Percentiles rank a stretch among this genome's conserved stretches.
These are phyloP conservation scores for Hemiscyllium ocellatum DNA, from an alignment of 2,113 vertebrate genomes.

Conservation along the genomic window DNA sequence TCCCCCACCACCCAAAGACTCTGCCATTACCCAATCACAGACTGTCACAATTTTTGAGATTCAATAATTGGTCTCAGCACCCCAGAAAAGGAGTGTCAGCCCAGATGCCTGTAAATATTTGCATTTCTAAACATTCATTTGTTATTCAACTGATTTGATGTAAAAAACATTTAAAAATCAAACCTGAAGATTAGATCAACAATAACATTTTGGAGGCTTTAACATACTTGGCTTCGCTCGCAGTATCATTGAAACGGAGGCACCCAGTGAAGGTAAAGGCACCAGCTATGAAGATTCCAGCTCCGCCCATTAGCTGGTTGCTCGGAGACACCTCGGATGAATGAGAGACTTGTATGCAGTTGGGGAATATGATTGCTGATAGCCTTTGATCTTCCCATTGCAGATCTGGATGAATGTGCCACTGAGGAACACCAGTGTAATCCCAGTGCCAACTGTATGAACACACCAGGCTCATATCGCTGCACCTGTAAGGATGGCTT, in stretches of 20 bases:
- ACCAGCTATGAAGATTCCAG: accelerated
- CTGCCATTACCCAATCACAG: background rate
- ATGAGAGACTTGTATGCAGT: background rate
- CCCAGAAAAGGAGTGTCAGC: background rate
- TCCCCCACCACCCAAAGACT: background rate
- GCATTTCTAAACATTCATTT: background rate
- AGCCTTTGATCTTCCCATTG: conserved; percentile 12
- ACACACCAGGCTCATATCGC: conserved; percentile 78
- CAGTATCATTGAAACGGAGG: background rate
- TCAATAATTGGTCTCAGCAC: background rate
- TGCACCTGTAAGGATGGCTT: conserved; percentile 80
- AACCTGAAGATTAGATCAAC: background rate
- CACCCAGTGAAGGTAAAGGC: background rate
- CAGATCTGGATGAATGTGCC: conserved; percentile 81
- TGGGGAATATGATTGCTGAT: background rate
- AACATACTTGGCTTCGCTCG: background rate
- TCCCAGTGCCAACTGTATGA: conserved; percentile 73
- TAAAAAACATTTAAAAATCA: background rate
- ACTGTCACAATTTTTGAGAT: background rate
- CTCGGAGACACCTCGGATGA: accelerated
- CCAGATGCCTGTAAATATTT: background rate
- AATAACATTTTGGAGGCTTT: background rate
- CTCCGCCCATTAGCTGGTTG: too few relatives aligned
- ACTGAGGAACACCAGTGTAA: conserved; percentile 78
- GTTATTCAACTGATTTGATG: background rate